Evolutionary conservation across 2,888 invertebrate genomes (phyloP).

Genomic region (Calameuta idolon): DNA sequence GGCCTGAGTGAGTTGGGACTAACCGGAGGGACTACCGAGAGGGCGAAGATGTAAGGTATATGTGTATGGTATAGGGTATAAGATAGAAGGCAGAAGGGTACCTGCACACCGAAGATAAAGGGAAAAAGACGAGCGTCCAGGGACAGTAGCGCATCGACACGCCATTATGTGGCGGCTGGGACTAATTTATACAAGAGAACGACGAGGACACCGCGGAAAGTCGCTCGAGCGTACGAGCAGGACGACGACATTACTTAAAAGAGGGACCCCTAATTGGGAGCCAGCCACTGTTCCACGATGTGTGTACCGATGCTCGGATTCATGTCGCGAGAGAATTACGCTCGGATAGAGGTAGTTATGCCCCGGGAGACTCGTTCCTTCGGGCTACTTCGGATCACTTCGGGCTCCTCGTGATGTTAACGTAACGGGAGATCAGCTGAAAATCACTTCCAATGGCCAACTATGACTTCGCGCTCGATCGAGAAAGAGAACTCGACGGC

Average conservation of each 20-base stretch:
- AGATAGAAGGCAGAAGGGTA: conserved; percentile 20
- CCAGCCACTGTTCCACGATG: conserved; percentile 60
- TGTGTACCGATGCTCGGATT: conserved; percentile 49
- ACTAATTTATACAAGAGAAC: conserved; percentile 67
- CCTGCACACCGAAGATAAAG: conserved; percentile 8
- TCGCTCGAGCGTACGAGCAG: conserved; percentile 37
- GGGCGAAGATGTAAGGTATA: background rate
- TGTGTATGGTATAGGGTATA: background rate
- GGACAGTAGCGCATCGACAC: conserved; percentile 67
- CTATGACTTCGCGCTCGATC: background rate
- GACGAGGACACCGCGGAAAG: conserved; percentile 61
- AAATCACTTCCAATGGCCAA: background rate
- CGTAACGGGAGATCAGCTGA: background rate
- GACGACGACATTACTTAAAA: conserved; percentile 52
- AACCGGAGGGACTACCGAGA: background rate
- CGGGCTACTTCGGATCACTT: background rate
- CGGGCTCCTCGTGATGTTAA: background rate
- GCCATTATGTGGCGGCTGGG: conserved; percentile 66
- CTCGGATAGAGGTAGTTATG: conserved; percentile 12
- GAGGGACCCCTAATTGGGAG: conserved; percentile 62
- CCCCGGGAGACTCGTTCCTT: background rate
- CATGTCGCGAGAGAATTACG: conserved; percentile 48
- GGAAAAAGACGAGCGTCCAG: conserved; percentile 20
- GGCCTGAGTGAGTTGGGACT: background rate
- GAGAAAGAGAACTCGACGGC: background rate